These are phyloP conservation scores for Metopolophium dirhodum DNA, from an alignment of 1,140 invertebrate genomes.

Conservation along the genomic window DNA sequence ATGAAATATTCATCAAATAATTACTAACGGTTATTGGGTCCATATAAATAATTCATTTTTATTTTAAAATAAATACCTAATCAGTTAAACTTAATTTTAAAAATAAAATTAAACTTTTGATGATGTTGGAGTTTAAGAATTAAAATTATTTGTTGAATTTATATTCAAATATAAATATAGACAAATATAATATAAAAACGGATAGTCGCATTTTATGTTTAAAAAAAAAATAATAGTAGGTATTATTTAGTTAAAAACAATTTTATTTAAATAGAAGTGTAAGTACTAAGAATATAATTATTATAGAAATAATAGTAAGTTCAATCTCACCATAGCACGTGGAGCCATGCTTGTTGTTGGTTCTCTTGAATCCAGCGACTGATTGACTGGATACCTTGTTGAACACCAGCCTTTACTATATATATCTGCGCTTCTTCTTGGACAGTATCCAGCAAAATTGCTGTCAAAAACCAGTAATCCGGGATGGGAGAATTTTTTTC, in stretches of 20 bases:
- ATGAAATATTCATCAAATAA: not conserved
- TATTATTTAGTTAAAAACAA: not conserved
- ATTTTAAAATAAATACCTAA: not conserved
- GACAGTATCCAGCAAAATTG: slow-evolving; percentile 35
- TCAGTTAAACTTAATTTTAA: not conserved
- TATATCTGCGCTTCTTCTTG: slow-evolving; percentile 40
- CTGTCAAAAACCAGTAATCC: slow-evolving; percentile 50
- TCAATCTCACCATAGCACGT: slow-evolving; percentile 28
- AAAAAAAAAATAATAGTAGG: not conserved
- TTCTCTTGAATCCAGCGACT: slow-evolving; percentile 42
- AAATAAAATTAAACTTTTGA: not conserved
- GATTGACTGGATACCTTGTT: slow-evolving; percentile 26
- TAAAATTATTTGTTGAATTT: not conserved
- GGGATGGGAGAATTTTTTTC: slow-evolving; percentile 37
- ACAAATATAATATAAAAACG: not conserved
- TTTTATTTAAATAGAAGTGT: not conserved
- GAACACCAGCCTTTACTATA: slow-evolving; percentile 35
- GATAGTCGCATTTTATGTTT: not conserved
- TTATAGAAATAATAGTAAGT: not conserved
- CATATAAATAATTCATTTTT: not conserved
- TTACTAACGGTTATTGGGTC: not conserved
- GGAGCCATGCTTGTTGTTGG: slow-evolving; percentile 13
- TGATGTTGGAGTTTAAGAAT: not conserved
- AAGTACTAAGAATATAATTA: not conserved
- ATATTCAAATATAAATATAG: not conserved